phyloP scores from a whole-genome alignment of 2,113 vertebrate genomes.

The Corythornis cristatus region DNA sequence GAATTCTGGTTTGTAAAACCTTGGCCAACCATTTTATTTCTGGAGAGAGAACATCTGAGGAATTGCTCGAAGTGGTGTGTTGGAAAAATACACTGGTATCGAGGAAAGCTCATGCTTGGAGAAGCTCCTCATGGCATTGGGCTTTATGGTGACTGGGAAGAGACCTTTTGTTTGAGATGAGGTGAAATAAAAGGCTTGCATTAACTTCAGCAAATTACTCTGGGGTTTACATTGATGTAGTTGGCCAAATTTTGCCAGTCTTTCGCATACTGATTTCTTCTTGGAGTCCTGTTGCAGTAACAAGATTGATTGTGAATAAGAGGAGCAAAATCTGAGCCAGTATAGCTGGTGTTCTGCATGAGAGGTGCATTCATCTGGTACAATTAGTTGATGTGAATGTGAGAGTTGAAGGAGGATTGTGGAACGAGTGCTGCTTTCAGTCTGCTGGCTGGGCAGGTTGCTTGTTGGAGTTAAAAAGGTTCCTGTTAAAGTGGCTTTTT shows the following conservation, averaged over 20 bases:
- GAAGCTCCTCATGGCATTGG: background rate
- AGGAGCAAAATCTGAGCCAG: background rate
- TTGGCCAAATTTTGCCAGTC: background rate
- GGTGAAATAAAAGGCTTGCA: background rate
- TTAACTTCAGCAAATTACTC: background rate
- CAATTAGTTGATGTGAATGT: background rate
- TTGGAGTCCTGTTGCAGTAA: background rate
- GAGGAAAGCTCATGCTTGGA: background rate
- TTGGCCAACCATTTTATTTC: background rate
- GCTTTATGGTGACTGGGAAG: background rate
- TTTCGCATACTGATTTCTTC: background rate
- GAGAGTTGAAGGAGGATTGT: background rate
- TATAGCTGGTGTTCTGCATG: background rate
- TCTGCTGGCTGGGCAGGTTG: background rate
- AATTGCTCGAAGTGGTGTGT: background rate
- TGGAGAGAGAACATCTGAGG: background rate
- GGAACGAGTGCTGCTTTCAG: background rate
- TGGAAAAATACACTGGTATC: background rate
- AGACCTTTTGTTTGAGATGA: background rate
- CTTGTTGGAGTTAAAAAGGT: constrained; percentile 5
- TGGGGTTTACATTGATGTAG: background rate
- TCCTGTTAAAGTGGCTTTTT: background rate
- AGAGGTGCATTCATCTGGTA: background rate
- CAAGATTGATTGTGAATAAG: background rate
- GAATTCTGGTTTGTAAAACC: background rate